Percentiles rank a stretch among this genome's conserved stretches.
These are phyloP conservation scores for Gadus chalcogrammus DNA, from an alignment of 2,113 vertebrate species.

Conservation along the genomic window DNA sequence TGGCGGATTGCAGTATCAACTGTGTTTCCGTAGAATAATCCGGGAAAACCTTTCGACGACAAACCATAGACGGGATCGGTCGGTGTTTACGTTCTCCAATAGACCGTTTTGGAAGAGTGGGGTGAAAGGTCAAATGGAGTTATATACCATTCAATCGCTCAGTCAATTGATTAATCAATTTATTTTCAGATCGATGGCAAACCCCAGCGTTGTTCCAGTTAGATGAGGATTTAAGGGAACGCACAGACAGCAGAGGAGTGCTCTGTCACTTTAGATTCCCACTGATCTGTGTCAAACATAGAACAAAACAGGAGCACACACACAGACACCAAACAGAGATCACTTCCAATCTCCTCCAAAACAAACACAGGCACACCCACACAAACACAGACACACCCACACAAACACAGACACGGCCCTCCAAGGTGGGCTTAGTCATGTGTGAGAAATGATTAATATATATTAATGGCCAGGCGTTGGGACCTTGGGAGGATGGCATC, in stretches of 20 bases:
- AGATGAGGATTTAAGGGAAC: not conserved
- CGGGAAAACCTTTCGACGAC: too few relatives aligned
- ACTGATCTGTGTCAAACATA: not conserved
- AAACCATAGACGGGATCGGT: too few relatives aligned
- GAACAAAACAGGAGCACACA: not conserved
- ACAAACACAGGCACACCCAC: not conserved
- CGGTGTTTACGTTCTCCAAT: too few relatives aligned
- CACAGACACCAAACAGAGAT: too few relatives aligned
- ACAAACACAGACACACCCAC: too few relatives aligned
- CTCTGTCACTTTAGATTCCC: too few relatives aligned
- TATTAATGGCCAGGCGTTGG: not conserved
- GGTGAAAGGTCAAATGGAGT: conserved; percentile 57
- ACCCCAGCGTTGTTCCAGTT: too few relatives aligned
- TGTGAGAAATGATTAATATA: not conserved
- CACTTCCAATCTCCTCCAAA: not conserved
- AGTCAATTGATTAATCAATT: conserved; percentile 41
- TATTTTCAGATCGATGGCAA: too few relatives aligned
- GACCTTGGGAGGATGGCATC: conserved; percentile 45
- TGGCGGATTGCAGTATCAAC: too few relatives aligned
- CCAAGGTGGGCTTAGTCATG: not conserved
- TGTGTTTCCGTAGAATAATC: too few relatives aligned
- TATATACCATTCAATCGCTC: conserved; percentile 57
- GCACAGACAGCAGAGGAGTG: not conserved
- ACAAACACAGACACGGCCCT: conserved; percentile 2
- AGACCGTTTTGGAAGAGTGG: not conserved